Conservation (phyloP, 1,140 invertebrate genomes). For the Drosophila sucinea region DNA sequence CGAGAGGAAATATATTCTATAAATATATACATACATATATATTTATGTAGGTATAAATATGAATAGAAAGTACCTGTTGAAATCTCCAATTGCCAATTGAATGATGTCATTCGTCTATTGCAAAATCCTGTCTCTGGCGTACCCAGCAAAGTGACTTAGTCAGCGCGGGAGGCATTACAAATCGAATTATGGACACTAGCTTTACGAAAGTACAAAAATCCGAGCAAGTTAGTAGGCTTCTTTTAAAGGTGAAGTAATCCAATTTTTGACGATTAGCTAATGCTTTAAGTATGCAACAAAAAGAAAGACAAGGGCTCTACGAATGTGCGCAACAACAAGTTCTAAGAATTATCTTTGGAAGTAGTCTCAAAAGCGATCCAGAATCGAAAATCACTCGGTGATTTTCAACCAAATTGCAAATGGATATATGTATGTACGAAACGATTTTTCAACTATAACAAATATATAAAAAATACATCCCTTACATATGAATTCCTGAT, state of each 20-base stretch:
- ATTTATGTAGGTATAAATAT: neutral
- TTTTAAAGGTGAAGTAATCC: neutral
- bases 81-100: neutral
- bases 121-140: slow-evolving; percentile 32
- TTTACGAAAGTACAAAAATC: neutral
- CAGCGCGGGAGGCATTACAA: neutral
- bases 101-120: slow-evolving; percentile 42
- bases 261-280: neutral
- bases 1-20: slow-evolving; percentile 6
- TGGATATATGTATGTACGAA: no score
- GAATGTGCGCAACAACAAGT: neutral
- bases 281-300: neutral
- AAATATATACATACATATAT: neutral
- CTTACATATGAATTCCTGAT: no score
- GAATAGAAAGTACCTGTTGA: neutral
- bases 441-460: no score
- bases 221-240: neutral
- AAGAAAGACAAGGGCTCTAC: neutral
- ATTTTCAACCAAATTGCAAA: no score
- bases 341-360: no score
- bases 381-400: no score
- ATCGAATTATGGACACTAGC: neutral
- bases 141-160: neutral
- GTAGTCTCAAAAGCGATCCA: no score
- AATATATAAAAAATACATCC: no score